phyloP scores from a whole-genome alignment of 2,113 vertebrate genomes.

The Callipepla californica region DNA sequence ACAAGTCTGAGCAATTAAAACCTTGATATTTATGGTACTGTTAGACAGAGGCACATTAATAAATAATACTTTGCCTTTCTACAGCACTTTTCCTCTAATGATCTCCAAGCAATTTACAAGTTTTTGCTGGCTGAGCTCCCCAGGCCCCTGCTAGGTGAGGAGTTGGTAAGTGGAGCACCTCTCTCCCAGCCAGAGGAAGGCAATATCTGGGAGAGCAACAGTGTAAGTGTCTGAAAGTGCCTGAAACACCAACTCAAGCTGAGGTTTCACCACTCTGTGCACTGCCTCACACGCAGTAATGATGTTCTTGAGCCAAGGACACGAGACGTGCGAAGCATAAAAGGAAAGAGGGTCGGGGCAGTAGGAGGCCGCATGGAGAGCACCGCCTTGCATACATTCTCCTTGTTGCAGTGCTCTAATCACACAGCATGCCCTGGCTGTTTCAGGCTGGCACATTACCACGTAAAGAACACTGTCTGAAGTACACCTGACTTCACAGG shows the following conservation, averaged over 20 bases:
- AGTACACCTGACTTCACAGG: neutral
- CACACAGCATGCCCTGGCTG: neutral
- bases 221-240: neutral
- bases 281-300: neutral
- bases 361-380: neutral
- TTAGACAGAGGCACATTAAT: conserved; percentile 64
- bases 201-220: neutral
- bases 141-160: conserved; percentile 23
- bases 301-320: conserved; percentile 21
- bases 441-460: neutral
- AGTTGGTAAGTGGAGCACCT: conserved; percentile 38
- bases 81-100: conserved; percentile 54
- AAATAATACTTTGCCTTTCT: conserved; percentile 64
- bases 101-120: conserved; percentile 61
- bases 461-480: neutral
- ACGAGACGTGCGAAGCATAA: fast-evolving
- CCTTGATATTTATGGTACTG: conserved; percentile 51
- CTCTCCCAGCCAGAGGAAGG: conserved; percentile 15
- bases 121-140: conserved; percentile 48
- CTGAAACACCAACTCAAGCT: neutral
- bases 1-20: conserved; percentile 61
- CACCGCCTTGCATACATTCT: neutral
- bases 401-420: neutral
- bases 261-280: neutral
- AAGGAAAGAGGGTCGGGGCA: neutral